These are phyloP conservation scores for Periparus ater DNA, from an alignment of 2,797 vertebrate species.

Conservation along the genomic window DNA sequence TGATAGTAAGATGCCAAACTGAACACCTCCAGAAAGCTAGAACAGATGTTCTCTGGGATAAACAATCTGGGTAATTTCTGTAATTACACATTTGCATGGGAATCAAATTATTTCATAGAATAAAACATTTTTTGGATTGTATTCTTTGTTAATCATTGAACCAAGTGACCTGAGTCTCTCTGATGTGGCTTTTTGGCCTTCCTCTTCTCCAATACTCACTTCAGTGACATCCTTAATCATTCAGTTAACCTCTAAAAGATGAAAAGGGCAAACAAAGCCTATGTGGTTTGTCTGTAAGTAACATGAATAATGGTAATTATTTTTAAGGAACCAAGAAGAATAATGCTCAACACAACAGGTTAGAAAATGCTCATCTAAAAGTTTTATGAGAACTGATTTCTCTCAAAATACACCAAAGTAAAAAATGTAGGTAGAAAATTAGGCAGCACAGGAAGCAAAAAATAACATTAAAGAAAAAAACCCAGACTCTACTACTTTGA, in stretches of 20 bases:
- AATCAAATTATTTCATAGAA: neutral
- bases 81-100: neutral
- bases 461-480: neutral
- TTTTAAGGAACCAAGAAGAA: neutral
- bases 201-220: neutral
- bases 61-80: slow-evolving; percentile 16
- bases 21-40: slow-evolving; percentile 21
- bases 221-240: slow-evolving; percentile 13
- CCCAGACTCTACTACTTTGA: neutral
- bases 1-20: neutral
- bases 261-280: slow-evolving; percentile 2
- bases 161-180: neutral
- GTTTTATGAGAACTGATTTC: neutral
- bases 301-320: neutral
- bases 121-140: neutral
- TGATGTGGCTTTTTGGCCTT: neutral
- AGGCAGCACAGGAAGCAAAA: neutral
- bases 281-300: neutral
- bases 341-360: neutral
- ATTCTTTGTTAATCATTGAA: neutral
- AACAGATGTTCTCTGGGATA: slow-evolving; percentile 22
- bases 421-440: neutral
- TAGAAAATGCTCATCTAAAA: neutral
- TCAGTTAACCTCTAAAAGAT: neutral
- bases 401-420: neutral